These are phyloP conservation scores for Tachina fera DNA, from an alignment of 2,888 invertebrate species.

Conservation along the genomic window DNA sequence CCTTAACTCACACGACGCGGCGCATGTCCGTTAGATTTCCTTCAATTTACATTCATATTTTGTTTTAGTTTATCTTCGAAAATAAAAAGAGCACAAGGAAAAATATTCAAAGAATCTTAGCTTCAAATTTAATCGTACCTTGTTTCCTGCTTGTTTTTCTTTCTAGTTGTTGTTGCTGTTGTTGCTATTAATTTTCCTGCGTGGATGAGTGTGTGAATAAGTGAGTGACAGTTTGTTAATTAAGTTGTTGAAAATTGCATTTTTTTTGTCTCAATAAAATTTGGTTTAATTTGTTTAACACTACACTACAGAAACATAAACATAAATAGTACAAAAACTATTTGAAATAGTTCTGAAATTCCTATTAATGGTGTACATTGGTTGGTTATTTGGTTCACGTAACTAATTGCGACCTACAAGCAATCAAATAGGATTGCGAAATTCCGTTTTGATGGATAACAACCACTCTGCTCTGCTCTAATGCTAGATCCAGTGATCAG, in stretches of 20 bases:
- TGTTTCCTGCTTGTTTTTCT: conserved; percentile 39
- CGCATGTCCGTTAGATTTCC: conserved; percentile 26
- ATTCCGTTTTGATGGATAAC: too few relatives aligned
- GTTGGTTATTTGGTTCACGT: too few relatives aligned
- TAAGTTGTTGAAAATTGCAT: conserved; percentile 46
- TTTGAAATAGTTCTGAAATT: neutral
- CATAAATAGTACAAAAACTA: neutral
- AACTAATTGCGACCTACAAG: too few relatives aligned
- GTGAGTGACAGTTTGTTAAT: conserved; percentile 38
- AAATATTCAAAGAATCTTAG: conserved; percentile 1
- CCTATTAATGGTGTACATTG: too few relatives aligned
- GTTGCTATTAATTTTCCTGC: conserved; percentile 14
- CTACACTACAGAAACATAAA: too few relatives aligned
- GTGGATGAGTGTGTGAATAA: neutral
- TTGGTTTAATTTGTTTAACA: neutral
- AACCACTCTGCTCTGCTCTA: too few relatives aligned
- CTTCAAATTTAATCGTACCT: conserved; percentile 22
- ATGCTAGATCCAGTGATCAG: too few relatives aligned
- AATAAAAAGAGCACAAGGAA: neutral
- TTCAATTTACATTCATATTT: neutral
- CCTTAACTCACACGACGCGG: neutral
- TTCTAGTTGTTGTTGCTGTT: neutral
- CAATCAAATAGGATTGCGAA: too few relatives aligned
- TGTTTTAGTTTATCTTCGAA: neutral
- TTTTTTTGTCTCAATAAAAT: neutral